These are phyloP conservation scores for Agriopis leucophaearia DNA, from an alignment of 2,888 invertebrate species.

Conservation along the genomic window DNA sequence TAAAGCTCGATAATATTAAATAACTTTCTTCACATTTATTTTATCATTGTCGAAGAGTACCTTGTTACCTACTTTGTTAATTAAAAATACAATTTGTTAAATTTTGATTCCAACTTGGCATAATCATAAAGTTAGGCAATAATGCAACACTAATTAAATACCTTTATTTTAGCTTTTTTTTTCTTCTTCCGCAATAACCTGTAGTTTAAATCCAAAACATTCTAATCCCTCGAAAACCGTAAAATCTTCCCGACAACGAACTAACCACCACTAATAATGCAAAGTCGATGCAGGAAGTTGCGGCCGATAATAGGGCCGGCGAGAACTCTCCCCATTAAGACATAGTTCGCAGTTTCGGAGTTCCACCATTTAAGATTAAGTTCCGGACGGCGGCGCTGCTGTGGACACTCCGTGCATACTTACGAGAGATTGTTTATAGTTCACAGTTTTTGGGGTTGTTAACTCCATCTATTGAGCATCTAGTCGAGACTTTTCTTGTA, in stretches of 20 bases:
- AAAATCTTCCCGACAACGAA: conserved; percentile 21
- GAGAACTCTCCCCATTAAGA: conserved; percentile 60
- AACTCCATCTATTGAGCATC: conserved; percentile 29
- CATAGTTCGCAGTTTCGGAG: conserved; percentile 54
- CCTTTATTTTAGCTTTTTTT: no score
- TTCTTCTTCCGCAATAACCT: no score
- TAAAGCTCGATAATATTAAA: conserved; percentile 10
- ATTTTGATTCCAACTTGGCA: neutral
- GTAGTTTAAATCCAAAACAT: conserved; percentile 2
- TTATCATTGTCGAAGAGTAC: neutral
- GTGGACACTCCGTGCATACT: conserved; percentile 47
- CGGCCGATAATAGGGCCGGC: conserved; percentile 58
- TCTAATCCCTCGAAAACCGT: conserved; percentile 12
- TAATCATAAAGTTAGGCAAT: neutral
- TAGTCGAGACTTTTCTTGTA: neutral
- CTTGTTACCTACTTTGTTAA: neutral
- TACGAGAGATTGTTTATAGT: conserved; percentile 46
- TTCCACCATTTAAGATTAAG: conserved; percentile 61
- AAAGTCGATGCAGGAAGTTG: conserved; percentile 40
- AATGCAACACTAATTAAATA: neutral
- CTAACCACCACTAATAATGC: conserved; percentile 36
- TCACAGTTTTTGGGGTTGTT: conserved; percentile 36
- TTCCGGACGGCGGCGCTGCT: conserved; percentile 44
- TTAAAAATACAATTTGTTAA: neutral
- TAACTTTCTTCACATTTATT: conserved; percentile 5